Percentiles rank a stretch among this genome's conserved stretches.
Evolutionary conservation across 2,888 invertebrate genomes (phyloP).

Genomic region (Athrips mouffetella): DNA sequence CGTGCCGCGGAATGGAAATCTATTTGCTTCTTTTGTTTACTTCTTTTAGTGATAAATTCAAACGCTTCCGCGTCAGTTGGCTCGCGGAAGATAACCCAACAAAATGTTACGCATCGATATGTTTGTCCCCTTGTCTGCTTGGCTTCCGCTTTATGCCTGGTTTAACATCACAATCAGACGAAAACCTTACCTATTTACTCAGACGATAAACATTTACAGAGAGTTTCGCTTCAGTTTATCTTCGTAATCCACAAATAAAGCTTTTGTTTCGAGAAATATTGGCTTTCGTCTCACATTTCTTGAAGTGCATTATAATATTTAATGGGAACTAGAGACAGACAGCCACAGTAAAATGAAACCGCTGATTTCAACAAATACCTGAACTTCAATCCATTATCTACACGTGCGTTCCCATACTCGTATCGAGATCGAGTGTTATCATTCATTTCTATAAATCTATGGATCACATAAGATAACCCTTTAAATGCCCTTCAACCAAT

Average conservation of each 20-base stretch:
- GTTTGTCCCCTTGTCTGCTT: constrained; percentile 9
- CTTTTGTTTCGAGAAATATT: too few species aligned
- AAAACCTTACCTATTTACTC: neutral
- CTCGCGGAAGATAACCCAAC: neutral
- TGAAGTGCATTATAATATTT: neutral
- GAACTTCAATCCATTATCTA: neutral
- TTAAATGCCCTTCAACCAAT: too few species aligned
- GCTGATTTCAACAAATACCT: constrained; percentile 3
- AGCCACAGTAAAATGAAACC: neutral
- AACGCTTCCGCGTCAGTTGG: constrained; percentile 13
- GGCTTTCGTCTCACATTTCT: too few species aligned
- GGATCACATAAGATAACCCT: too few species aligned
- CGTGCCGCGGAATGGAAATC: constrained; percentile 8
- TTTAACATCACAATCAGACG: neutral
- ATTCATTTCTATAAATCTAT: too few species aligned
- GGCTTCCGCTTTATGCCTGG: constrained; percentile 4
- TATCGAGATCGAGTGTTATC: too few species aligned
- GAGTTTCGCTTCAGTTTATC: too few species aligned
- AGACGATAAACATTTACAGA: neutral
- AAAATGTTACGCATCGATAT: constrained; percentile 9
- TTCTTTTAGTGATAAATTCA: constrained; percentile 17
- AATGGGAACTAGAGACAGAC: neutral
- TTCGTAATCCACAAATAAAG: too few species aligned
- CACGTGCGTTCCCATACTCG: neutral
- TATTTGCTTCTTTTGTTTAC: constrained; percentile 17